Evolutionary conservation across 2,888 invertebrate genomes (phyloP).

Genomic region (Pogonocherus hispidulus): DNA sequence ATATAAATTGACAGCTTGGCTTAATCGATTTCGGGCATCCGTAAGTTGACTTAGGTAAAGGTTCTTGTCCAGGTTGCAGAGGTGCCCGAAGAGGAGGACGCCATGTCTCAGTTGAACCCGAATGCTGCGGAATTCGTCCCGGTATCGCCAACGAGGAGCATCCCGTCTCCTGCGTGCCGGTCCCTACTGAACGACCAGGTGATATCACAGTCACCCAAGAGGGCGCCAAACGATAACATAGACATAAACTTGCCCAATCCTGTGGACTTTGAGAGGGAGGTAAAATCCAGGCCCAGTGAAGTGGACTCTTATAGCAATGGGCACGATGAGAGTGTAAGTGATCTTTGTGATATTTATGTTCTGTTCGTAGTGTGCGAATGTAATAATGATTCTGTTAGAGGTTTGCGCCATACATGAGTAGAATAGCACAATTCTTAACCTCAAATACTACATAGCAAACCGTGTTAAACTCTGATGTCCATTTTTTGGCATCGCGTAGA

Average conservation of each 20-base stretch:
- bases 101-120: slow-evolving; percentile 84
- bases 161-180: slow-evolving; percentile 67
- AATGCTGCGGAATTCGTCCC: slow-evolving; percentile 90
- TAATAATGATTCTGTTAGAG: too few relatives aligned
- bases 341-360: too few relatives aligned
- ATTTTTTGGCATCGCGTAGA: too few relatives aligned
- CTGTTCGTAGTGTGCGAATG: too few relatives aligned
- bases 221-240: slow-evolving; percentile 72
- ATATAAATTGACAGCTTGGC: too few relatives aligned
- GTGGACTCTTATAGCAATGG: slow-evolving; percentile 71
- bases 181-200: slow-evolving; percentile 66
- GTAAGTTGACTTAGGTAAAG: too few relatives aligned
- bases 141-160: slow-evolving; percentile 72
- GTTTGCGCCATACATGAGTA: too few relatives aligned
- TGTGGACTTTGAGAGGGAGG: slow-evolving; percentile 77
- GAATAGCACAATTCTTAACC: too few relatives aligned
- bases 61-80: slow-evolving; percentile 65
- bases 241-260: slow-evolving; percentile 73
- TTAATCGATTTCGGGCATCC: too few relatives aligned
- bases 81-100: slow-evolving; percentile 71
- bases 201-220: slow-evolving; percentile 81
- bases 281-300: slow-evolving; percentile 76
- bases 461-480: too few relatives aligned
- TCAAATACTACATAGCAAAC: too few relatives aligned
- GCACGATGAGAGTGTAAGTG: slow-evolving; percentile 70